Conservation (phyloP, 2,113 vertebrate genomes). For the Lucifuga dentata region DNA sequence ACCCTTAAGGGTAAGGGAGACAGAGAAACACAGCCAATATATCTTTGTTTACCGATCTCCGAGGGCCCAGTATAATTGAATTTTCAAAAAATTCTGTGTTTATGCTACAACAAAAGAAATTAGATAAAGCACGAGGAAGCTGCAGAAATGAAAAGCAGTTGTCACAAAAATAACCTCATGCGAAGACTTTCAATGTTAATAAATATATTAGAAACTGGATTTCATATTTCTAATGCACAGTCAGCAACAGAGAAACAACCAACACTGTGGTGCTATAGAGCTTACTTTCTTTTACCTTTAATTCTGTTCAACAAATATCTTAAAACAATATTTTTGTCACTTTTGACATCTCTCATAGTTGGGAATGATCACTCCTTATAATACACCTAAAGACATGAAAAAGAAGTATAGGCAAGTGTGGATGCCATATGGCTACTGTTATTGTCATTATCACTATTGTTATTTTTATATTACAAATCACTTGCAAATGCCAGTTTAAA, state of each 20-base stretch:
- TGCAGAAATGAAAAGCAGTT: constrained; percentile 69
- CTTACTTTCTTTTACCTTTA: constrained; percentile 25
- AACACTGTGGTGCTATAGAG: constrained; percentile 34
- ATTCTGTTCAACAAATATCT: constrained; percentile 50
- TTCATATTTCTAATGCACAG: constrained; percentile 59
- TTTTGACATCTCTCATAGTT: constrained; percentile 1
- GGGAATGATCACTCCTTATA: constrained; percentile 19
- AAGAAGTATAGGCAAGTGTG: too few relatives aligned
- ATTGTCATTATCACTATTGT: constrained; percentile 14
- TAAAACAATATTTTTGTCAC: constrained; percentile 1
- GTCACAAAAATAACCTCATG: constrained; percentile 67
- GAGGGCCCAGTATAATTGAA: constrained; percentile 78
- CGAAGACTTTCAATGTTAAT: constrained; percentile 61
- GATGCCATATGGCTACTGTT: too few relatives aligned
- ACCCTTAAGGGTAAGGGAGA: constrained; percentile 39
- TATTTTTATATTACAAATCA: constrained; percentile 19
- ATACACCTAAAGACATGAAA: constrained; percentile 4
- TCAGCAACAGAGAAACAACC: constrained; percentile 57
- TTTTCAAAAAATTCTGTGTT: constrained; percentile 75
- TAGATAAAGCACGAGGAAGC: constrained; percentile 66
- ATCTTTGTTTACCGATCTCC: constrained; percentile 75
- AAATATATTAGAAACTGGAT: constrained; percentile 64
- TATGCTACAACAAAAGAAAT: constrained; percentile 80
- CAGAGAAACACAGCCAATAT: constrained; percentile 61
- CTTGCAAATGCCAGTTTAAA: neutral